Evolutionary conservation across 2,113 vertebrate species (phyloP), one percentile per base, ranked within the genome.

Genomic region (Nesogale talazaci): DNA sequence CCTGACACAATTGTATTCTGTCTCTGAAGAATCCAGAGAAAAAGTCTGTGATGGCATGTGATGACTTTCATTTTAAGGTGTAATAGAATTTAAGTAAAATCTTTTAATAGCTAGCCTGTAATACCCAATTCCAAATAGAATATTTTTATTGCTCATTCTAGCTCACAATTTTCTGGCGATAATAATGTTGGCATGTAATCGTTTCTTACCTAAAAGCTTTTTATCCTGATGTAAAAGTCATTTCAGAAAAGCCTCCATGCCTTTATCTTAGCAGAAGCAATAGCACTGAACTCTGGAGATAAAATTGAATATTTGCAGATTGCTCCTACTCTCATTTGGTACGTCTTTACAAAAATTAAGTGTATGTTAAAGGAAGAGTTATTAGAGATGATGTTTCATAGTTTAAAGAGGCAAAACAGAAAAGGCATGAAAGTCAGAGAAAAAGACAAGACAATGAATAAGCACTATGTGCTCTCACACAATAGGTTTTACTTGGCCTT

Each of bases 111-210:
- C 22, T 84, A 11, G 88, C 93, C 31, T 90, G 72, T 96, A 94
- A 96, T 96, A 96, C 95, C 94, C 94, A 88, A 79, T 95, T 94
- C 78, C 89, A 92, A 93, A 93, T 86, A 94, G 83, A 82, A 86
- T 96, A 83, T 96, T 97, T 95, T 97, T 96, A 96, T 94, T 94
- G 92, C 94, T 96, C 91, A 95, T 96, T 95, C 96, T 96, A 86
- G 95, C 96, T 95, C 96, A 88, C 89, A 67, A 75, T 84, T 87
- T 96, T 95, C 91, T 85, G 86, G 77, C 38, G 79, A 77, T 92
- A 92, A 85, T 96, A 92, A 89, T 69, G 52, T 85, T 96, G 83
- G 88, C 93, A 91, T 82, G 80, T 93, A 95, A 97, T 96, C 94
- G 90, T 96, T 93, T 94, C 86, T 91, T 90, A 63, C 42, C 23